Base-by-base conservation (phyloP, 2,113 vertebrate species). In the Sinosuthora webbiana region DNA sequence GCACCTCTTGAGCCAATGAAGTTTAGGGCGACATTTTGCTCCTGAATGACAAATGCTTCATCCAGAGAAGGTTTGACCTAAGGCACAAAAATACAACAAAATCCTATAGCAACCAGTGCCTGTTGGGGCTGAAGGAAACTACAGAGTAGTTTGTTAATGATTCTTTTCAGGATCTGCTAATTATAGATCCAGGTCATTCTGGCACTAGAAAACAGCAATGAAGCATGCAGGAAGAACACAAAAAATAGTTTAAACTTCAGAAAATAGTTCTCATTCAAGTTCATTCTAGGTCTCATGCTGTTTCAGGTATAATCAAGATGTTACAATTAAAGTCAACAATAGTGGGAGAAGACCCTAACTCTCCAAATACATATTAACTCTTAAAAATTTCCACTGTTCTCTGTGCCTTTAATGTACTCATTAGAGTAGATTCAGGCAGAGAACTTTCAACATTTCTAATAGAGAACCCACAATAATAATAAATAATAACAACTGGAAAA, bases 41-140 rank as follows among this genome's bases (percentile, higher is more conserved):
- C 99, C 96, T 99, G 99, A 90, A 99, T 99, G 84, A 99, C 99
- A 93, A 99, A 99, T 0, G 99, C 99, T 98, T 99, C 99, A 53
- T 99, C 99, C 49, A 99, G 98, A 83, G 99, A 99, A 25, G 99
- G 99, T 86, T 99, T 99, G 55, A 99, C 99, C 99, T 98, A 68
- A 63, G 41, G 24, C 44, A 60, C 50, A 52, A 85, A 90, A 95
- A 86, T 6, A 83, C 35, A 95, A 31, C 14, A 85, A 75, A 92
- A 91, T 15, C 41, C 20, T 77, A 15, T 73, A 90, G 45, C 52
- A 60, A 21, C 17, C 14, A 45, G 15, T 7, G 7, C 25, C 49
- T 56, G 10, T 2, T 35, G 53, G 5, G 7, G 20, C 16, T 71
- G 60, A 81, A 62, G 7, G 23, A 64, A 85, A 85, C 22, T 23